Percentiles rank a stretch among this genome's conserved stretches.
These are phyloP conservation scores for Apodemia mormo DNA, from an alignment of 2,888 invertebrate genomes.

Conservation along the genomic window DNA sequence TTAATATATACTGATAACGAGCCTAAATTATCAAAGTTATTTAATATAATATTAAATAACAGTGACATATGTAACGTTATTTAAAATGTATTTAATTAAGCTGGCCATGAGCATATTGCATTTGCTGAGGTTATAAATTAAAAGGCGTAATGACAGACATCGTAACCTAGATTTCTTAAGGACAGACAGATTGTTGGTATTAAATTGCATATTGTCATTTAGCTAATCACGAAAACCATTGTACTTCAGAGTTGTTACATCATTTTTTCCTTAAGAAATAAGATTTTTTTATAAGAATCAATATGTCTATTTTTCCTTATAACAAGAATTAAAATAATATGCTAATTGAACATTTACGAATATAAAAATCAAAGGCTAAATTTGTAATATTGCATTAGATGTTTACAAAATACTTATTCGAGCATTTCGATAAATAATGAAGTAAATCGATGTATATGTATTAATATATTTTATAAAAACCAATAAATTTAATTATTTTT, in stretches of 20 bases:
- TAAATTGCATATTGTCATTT: constrained; percentile 24
- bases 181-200: constrained; percentile 32
- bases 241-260: background rate
- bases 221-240: constrained; percentile 3
- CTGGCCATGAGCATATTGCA: constrained; percentile 22
- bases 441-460: background rate
- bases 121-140: constrained; percentile 35
- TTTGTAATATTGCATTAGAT: background rate
- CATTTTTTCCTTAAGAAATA: background rate
- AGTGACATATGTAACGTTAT: constrained; percentile 23
- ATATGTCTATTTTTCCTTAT: too few relatives aligned
- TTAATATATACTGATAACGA: too few relatives aligned
- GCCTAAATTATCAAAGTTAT: background rate
- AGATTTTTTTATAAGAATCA: background rate
- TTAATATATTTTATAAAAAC: too few relatives aligned
- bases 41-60: background rate
- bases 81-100: constrained; percentile 19
- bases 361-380: background rate
- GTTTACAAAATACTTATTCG: background rate
- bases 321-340: too few relatives aligned
- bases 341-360: background rate
- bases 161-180: constrained; percentile 38
- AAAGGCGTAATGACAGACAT: constrained; percentile 36
- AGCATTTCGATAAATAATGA: background rate
- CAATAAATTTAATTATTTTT: background rate